Evolutionary conservation across 2,888 invertebrate genomes (phyloP).

Genomic region (Mycogona germanica): DNA sequence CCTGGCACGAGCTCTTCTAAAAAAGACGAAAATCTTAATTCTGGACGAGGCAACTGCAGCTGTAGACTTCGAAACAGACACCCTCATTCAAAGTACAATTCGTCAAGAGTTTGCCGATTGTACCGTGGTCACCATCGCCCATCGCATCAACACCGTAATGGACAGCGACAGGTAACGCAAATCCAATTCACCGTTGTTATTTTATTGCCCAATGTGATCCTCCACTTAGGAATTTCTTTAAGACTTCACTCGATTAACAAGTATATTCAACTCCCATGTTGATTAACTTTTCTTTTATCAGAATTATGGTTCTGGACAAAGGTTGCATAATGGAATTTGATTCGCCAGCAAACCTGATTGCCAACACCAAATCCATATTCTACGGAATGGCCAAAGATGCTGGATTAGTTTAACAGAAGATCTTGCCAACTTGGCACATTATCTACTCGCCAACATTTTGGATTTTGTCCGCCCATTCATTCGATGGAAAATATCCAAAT

Average conservation of each 20-base stretch:
- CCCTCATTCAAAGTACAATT: conserved; percentile 24
- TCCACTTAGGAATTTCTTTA: no score
- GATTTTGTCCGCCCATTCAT: no score
- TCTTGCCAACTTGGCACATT: no score
- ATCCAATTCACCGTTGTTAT: no score
- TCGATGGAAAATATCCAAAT: no score
- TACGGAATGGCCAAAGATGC: conserved; percentile 78
- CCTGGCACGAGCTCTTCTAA: conserved; percentile 23
- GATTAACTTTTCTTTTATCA: conserved; percentile 34
- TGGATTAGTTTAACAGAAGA: no score
- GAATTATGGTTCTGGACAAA: conserved; percentile 59
- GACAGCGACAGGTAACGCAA: conserved; percentile 41
- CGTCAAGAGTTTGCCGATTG: conserved; percentile 23
- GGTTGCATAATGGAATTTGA: conserved; percentile 67
- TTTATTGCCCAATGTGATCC: no score
- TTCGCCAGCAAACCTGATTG: conserved; percentile 53
- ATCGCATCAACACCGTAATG: conserved; percentile 83
- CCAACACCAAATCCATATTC: conserved; percentile 55
- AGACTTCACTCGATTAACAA: no score
- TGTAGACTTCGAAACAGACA: conserved; percentile 24
- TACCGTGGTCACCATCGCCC: conserved; percentile 43
- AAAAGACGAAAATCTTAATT: conserved; percentile 22
- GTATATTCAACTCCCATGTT: no score
- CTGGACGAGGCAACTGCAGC: conserved; percentile 25
- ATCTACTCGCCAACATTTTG: no score